These are phyloP conservation scores for Seladonia tumulorum DNA, from an alignment of 2,888 invertebrate species.

Conservation along the genomic window DNA sequence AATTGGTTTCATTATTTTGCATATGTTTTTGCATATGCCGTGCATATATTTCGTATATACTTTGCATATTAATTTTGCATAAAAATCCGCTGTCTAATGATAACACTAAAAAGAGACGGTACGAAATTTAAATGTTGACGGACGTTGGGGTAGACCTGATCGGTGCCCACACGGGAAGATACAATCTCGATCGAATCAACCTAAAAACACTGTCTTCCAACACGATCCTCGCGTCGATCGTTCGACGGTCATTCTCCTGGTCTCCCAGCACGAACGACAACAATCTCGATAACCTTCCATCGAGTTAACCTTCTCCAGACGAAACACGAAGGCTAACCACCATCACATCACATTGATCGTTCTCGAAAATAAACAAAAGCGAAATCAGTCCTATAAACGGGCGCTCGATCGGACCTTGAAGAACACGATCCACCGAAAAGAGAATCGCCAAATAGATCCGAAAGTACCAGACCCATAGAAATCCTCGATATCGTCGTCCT, in stretches of 20 bases:
- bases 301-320: constrained; percentile 12
- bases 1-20: too few relatives aligned
- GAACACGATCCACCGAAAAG: background rate
- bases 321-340: constrained; percentile 20
- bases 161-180: constrained; percentile 4
- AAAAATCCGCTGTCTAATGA: too few relatives aligned
- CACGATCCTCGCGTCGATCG: background rate
- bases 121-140: background rate
- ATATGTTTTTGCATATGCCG: too few relatives aligned
- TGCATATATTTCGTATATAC: too few relatives aligned
- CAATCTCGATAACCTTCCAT: background rate
- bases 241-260: background rate
- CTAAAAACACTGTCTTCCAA: background rate
- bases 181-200: constrained; percentile 3
- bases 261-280: background rate
- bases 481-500: constrained; percentile 4
- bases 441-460: background rate
- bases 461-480: background rate
- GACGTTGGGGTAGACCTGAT: background rate
- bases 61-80: too few relatives aligned
- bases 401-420: background rate
- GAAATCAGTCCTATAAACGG: background rate
- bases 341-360: background rate
- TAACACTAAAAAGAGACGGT: too few relatives aligned
- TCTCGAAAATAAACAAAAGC: background rate